Evolutionary conservation across 2,888 invertebrate species (phyloP).

Genomic region (Heteromurus nitidus): DNA sequence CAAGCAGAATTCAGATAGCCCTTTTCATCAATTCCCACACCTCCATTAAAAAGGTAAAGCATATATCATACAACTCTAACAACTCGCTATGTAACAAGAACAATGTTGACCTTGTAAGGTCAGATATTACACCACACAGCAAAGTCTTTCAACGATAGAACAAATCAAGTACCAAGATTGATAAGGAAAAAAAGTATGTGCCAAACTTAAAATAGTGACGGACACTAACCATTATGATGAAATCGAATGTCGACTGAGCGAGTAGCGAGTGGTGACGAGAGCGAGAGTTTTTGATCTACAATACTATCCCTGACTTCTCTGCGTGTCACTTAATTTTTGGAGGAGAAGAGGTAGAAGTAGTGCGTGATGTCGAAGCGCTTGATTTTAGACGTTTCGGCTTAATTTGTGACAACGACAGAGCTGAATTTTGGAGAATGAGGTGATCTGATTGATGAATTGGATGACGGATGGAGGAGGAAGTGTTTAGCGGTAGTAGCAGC

Average conservation of each 20-base stretch:
- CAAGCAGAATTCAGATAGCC: constrained; percentile 26
- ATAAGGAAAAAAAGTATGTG: constrained; percentile 49
- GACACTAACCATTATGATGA: constrained; percentile 64
- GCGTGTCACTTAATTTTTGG: constrained; percentile 41
- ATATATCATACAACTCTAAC: constrained; percentile 38
- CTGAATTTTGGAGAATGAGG: constrained; percentile 32
- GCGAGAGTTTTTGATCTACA: constrained; percentile 54
- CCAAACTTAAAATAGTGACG: constrained; percentile 61
- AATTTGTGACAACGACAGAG: constrained; percentile 54
- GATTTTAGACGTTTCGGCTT: constrained; percentile 19
- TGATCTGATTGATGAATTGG: constrained; percentile 35
- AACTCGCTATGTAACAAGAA: constrained; percentile 36
- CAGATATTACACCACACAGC: constrained; percentile 4
- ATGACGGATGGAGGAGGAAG: constrained; percentile 57
- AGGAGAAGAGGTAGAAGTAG: constrained; percentile 52
- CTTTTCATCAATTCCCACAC: constrained; percentile 42
- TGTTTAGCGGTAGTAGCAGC: constrained; percentile 53
- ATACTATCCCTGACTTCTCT: constrained; percentile 61
- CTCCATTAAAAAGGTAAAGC: constrained; percentile 42
- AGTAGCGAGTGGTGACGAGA: constrained; percentile 56
- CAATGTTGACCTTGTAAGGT: not conserved
- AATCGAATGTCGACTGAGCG: constrained; percentile 56
- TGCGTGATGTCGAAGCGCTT: constrained; percentile 46
- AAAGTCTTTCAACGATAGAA: constrained; percentile 44
- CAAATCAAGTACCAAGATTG: constrained; percentile 26